Percentiles rank a stretch among this genome's conserved stretches.
Evolutionary conservation across 1,140 invertebrate species (phyloP).

Genomic region (Nautilus pompilius): DNA sequence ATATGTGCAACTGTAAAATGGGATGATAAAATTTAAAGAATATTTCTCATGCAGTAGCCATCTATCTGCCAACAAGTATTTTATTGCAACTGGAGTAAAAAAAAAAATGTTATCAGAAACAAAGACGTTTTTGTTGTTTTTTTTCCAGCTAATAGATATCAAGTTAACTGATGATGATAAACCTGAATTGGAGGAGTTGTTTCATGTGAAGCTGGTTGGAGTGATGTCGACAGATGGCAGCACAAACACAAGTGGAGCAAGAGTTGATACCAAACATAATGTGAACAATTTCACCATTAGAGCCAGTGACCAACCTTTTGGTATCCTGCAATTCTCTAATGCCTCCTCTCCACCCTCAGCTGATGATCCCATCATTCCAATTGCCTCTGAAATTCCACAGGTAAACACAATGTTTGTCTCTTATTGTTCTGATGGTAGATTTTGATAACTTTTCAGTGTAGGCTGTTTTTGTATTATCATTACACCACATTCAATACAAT

Average conservation of each 20-base stretch:
- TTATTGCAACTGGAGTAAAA: too few relatives aligned
- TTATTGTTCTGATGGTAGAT: too few relatives aligned
- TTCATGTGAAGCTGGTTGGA: conserved; percentile 29
- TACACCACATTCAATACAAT: too few relatives aligned
- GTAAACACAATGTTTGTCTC: conserved; percentile 24
- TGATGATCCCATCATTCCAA: conserved; percentile 24
- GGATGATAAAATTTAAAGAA: too few relatives aligned
- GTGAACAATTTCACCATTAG: conserved; percentile 25
- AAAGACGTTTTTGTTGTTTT: background rate
- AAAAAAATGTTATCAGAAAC: too few relatives aligned
- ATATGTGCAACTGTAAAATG: too few relatives aligned
- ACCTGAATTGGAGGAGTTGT: conserved; percentile 43
- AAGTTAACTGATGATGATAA: conserved; percentile 36
- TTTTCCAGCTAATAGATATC: conserved; percentile 35
- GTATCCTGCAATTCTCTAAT: conserved; percentile 45
- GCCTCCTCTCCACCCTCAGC: conserved; percentile 18
- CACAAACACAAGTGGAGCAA: conserved; percentile 53
- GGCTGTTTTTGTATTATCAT: too few relatives aligned
- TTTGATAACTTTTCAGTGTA: too few relatives aligned
- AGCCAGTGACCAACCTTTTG: conserved; percentile 46
- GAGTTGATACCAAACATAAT: conserved; percentile 27
- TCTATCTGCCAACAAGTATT: too few relatives aligned
- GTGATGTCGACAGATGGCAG: conserved; percentile 37
- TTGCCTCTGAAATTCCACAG: conserved; percentile 18
- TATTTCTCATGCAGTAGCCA: background rate